Evolutionary conservation across 30 jellyfish, hydroid and myxozoan genomes (phyloP).

Genomic region (Aurelia sp.): DNA sequence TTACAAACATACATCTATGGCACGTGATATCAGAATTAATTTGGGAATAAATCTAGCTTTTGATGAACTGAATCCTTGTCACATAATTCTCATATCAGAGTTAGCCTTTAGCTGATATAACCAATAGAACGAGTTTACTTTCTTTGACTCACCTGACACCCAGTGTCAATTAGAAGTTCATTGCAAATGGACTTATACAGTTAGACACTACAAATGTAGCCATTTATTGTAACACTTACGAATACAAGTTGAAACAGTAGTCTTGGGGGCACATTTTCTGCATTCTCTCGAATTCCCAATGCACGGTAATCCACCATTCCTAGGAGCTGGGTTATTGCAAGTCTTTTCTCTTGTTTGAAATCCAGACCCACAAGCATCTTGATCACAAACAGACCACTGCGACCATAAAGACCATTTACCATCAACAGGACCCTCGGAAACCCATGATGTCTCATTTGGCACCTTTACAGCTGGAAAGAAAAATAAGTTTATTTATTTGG

Average conservation of each 20-base stretch:
- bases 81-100: too few species aligned
- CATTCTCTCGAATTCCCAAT: conserved; percentile 57
- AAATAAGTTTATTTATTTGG: neutral
- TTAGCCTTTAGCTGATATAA: too few species aligned
- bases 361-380: conserved; percentile 76
- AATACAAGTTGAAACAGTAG: conserved; percentile 32
- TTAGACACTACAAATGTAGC: too few species aligned
- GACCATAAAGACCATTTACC: conserved; percentile 81
- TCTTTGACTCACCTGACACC: too few species aligned
- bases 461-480: conserved; percentile 38
- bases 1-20: too few species aligned
- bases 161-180: too few species aligned
- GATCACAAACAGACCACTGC: conserved; percentile 73
- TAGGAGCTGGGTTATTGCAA: conserved; percentile 58
- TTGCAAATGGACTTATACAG: too few species aligned
- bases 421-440: conserved; percentile 48
- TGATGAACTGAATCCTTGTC: too few species aligned
- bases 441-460: conserved; percentile 52
- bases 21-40: too few species aligned
- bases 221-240: conserved; percentile 27
- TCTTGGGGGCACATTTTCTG: conserved; percentile 49
- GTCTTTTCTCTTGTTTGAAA: conserved; percentile 59
- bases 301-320: conserved; percentile 82
- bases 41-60: too few species aligned
- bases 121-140: too few species aligned